Evolutionary conservation across 2,113 vertebrate genomes (phyloP).

Genomic region (Pavo muticus): DNA sequence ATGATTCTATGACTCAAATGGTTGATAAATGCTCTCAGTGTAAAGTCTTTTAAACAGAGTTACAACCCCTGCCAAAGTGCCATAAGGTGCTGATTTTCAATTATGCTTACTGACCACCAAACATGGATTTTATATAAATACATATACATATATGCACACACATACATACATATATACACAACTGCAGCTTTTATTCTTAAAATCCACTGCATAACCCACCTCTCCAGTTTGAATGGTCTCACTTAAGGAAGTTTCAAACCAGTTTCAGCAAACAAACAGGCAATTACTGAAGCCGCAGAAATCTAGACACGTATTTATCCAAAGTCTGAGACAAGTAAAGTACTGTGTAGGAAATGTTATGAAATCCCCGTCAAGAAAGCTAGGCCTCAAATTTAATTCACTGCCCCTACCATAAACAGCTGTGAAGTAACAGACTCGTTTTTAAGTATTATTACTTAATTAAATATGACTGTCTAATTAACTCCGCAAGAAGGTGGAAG

Average conservation of each 20-base stretch:
- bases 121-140: not conserved
- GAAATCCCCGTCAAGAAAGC: constrained; percentile 41
- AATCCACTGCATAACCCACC: not conserved
- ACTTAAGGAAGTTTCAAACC: not conserved
- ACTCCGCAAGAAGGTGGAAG: not conserved
- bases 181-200: not conserved
- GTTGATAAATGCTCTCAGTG: rapidly evolving
- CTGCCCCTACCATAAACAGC: not conserved
- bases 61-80: not conserved
- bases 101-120: not conserved
- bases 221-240: not conserved
- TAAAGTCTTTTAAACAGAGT: not conserved
- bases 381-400: not conserved
- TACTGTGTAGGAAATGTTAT: constrained; percentile 20
- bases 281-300: not conserved
- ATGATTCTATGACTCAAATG: not conserved
- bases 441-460: constrained; percentile 2
- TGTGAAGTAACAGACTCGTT: not conserved
- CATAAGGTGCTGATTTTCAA: not conserved
- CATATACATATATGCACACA: not conserved
- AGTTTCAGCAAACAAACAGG: constrained; percentile 5
- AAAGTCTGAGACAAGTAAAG: not conserved
- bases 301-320: not conserved
- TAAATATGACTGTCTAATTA: constrained; percentile 6
- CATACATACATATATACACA: not conserved